Evolutionary conservation across 2,113 vertebrate genomes (phyloP).

Genomic region (Serilophus lunatus): DNA sequence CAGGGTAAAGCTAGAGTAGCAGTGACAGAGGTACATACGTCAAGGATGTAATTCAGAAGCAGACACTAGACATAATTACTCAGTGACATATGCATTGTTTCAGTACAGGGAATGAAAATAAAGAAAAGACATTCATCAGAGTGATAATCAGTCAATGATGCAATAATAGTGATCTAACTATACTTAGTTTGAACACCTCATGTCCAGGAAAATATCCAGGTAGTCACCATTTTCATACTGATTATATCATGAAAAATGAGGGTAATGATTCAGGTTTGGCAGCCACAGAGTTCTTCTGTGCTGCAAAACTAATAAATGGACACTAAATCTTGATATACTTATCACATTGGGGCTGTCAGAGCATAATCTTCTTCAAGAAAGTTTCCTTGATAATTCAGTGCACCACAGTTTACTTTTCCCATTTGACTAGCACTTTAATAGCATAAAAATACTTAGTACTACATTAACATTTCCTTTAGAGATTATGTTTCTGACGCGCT

Average conservation of each 20-base stretch:
- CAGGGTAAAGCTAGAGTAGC: neutral
- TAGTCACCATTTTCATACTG: slow-evolving; percentile 70
- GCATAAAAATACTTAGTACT: neutral
- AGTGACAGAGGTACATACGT: neutral
- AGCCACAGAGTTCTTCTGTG: slow-evolving; percentile 52
- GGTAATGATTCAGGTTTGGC: slow-evolving; percentile 77
- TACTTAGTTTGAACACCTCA: slow-evolving; percentile 66
- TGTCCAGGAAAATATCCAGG: slow-evolving; percentile 71
- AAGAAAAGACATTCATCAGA: slow-evolving; percentile 73
- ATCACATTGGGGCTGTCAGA: slow-evolving; percentile 71
- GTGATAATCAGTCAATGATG: slow-evolving; percentile 72
- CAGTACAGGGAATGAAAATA: slow-evolving; percentile 68
- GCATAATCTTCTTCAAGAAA: slow-evolving; percentile 64
- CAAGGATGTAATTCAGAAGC: slow-evolving; percentile 43
- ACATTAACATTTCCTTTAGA: neutral
- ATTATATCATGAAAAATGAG: slow-evolving; percentile 77
- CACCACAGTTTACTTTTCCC: slow-evolving; percentile 38
- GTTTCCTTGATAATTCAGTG: slow-evolving; percentile 60
- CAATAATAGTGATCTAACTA: slow-evolving; percentile 67
- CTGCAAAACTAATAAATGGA: slow-evolving; percentile 75
- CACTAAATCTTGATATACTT: slow-evolving; percentile 80
- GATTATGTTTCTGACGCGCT: neutral
- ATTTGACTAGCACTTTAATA: neutral
- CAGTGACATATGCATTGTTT: slow-evolving; percentile 58
- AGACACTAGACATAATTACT: slow-evolving; percentile 27